Evolutionary conservation across 2,797 vertebrate species (phyloP).

Genomic region (Calcarius lapponicus): DNA sequence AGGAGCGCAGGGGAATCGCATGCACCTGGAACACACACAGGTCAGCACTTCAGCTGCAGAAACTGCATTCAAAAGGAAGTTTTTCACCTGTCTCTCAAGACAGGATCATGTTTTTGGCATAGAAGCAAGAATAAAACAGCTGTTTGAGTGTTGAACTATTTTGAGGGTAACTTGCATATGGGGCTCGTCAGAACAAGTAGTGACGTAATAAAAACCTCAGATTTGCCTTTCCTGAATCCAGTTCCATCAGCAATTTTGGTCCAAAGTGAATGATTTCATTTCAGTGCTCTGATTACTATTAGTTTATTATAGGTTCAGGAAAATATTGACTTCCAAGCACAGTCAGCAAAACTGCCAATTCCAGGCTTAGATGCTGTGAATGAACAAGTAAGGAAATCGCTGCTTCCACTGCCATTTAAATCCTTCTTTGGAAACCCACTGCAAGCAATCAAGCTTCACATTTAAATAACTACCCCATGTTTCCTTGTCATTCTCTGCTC

Average conservation of each 20-base stretch:
- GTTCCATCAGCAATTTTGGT: background rate
- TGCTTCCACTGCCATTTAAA: background rate
- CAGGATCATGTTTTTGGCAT: background rate
- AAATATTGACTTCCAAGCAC: conserved; percentile 4
- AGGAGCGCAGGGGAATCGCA: conserved; percentile 96
- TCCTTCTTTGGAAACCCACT: conserved; percentile 14
- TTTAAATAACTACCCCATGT: background rate
- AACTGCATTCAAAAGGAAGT: background rate
- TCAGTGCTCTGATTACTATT: conserved; percentile 1
- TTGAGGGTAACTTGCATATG: background rate
- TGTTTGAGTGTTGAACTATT: background rate
- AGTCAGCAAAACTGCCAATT: conserved; percentile 24
- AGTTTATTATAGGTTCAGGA: conserved; percentile 11
- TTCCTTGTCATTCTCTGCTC: background rate
- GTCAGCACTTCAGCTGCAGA: background rate
- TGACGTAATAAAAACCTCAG: background rate
- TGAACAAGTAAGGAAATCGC: background rate
- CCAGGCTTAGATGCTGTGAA: background rate
- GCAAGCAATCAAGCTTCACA: background rate
- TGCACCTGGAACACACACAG: conserved; percentile 82
- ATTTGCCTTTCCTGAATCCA: background rate
- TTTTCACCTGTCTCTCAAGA: background rate
- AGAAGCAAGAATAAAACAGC: background rate
- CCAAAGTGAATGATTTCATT: background rate
- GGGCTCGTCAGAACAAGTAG: background rate